Conservation (phyloP, 2,113 vertebrate genomes). For the Pyxicephalus adspersus region DNA sequence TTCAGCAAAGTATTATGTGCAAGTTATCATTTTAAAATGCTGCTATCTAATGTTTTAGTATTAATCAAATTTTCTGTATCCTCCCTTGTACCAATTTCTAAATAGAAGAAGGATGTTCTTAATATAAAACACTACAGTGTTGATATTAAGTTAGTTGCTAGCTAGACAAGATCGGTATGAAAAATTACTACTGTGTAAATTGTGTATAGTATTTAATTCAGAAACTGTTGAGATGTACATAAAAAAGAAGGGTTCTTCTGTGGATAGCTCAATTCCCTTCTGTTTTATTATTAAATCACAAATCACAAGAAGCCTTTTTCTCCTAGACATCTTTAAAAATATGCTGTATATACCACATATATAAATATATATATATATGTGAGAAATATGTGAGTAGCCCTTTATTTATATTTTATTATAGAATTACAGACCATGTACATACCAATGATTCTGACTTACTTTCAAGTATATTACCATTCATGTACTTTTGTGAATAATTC, state of each 20-base stretch:
- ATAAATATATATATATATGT: too few relatives aligned
- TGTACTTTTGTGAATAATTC: too few relatives aligned
- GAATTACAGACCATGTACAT: not conserved
- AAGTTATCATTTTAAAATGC: conserved; percentile 13
- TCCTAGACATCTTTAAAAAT: conserved; percentile 19
- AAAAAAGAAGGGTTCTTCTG: conserved; percentile 42
- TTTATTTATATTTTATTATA: conserved; percentile 2
- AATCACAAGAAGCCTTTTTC: conserved; percentile 29
- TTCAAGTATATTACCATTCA: not conserved
- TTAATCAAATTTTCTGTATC: conserved; percentile 39
- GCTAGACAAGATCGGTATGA: conserved; percentile 43
- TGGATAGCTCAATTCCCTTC: conserved; percentile 42
- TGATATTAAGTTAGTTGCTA: conserved; percentile 50
- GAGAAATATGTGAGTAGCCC: not conserved
- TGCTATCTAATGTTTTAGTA: conserved; percentile 5
- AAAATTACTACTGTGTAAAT: conserved; percentile 41
- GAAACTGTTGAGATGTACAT: conserved; percentile 47
- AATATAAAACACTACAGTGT: conserved; percentile 47
- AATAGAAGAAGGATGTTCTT: conserved; percentile 46
- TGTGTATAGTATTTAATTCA: conserved; percentile 40
- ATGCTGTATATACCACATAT: not conserved
- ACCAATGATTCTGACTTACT: not conserved
- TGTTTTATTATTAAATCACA: conserved; percentile 46
- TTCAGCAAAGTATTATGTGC: not conserved
- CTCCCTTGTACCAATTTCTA: conserved; percentile 7